Base-by-base conservation (phyloP, 2,888 invertebrate species). In the Hirtodrosophila duncani region DNA sequence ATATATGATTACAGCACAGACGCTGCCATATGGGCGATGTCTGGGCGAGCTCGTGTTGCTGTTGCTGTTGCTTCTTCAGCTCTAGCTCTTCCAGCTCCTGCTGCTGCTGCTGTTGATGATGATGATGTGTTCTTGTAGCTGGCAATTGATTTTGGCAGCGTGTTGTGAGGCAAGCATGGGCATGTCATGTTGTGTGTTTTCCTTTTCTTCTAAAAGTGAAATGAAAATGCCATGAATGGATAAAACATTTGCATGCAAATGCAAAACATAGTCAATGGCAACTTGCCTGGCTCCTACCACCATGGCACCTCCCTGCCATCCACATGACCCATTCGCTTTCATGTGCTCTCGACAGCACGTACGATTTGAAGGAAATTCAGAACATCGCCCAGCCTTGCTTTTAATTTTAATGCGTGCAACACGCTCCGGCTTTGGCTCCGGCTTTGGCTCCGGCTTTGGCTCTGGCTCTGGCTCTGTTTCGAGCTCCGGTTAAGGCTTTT, bases 351-450 rank as follows among this genome's bases (percentile, higher is more conserved):
- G 13, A 26, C 10, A 18, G 33, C 43, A 44, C 43, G 43, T 44
- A 44, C 43, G 23, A 26, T 8, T 20, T 26, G 16, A 34, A 24
- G 50, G 39, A 57, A 57, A 34, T 27, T 31, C 36, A 29, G 26
- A 37, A 18, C 29, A 36, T 31, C 37, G 49, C 44, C 31, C 48
- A 60, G 56, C 46, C 44, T 67, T 38, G 64, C 79, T 81, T 74
- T 78, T 74, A 74, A 81, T 74, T 74, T 81, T 74, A 74, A 81
- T 79, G 79, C 74, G 67, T 78, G 78, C 77, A 72, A 77, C 77
- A 79, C 72, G 71, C 80, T 71, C 67, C 56, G 69, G 34, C 30
- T 57, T 56, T 60, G 68, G n/a, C n/a, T n/a, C n/a, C n/a, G n/a
- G n/a, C n/a, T n/a, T n/a, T n/a, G n/a, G n/a, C n/a, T n/a, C n/a